A percentile compares a stretch with the other conserved stretches of the same genome.
phyloP scores from a whole-genome alignment of 2,797 vertebrate genomes.

The Pseudomugil gertrudae region DNA sequence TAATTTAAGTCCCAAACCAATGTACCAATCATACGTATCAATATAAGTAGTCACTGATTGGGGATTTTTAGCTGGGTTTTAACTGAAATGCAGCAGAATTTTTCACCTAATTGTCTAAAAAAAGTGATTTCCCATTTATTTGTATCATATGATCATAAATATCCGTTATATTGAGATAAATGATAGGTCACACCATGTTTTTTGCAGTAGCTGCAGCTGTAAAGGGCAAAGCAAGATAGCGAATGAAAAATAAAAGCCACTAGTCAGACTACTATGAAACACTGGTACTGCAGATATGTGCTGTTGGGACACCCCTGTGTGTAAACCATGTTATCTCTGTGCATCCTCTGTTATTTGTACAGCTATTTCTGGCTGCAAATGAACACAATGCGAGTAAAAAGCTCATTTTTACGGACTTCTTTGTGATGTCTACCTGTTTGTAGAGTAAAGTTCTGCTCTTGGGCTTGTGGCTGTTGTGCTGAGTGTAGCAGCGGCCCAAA shows the following conservation, averaged over 20 bases:
- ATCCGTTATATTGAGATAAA: no score
- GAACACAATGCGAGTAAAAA: neutral
- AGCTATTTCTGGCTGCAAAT: neutral
- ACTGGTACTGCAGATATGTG: neutral
- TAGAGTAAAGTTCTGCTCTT: slow-evolving; percentile 84
- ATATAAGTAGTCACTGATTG: no score
- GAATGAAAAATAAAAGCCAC: neutral
- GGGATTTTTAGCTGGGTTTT: neutral
- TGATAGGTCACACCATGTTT: no score
- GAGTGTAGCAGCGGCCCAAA: slow-evolving; percentile 85
- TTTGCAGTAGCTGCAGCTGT: neutral
- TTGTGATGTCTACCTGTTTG: slow-evolving; percentile 83
- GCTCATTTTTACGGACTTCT: neutral
- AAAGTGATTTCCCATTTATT: neutral
- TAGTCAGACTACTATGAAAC: neutral
- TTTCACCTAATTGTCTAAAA: no score
- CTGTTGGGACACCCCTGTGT: neutral
- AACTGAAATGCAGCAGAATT: neutral
- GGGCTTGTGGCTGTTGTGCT: slow-evolving; percentile 87
- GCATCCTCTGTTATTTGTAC: neutral
- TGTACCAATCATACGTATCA: neutral
- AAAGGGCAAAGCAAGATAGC: neutral
- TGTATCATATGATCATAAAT: neutral
- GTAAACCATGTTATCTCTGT: neutral
- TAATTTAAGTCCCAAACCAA: neutral